Base-by-base conservation (phyloP, 1,140 invertebrate species). In the Coptotermes formosanus region DNA sequence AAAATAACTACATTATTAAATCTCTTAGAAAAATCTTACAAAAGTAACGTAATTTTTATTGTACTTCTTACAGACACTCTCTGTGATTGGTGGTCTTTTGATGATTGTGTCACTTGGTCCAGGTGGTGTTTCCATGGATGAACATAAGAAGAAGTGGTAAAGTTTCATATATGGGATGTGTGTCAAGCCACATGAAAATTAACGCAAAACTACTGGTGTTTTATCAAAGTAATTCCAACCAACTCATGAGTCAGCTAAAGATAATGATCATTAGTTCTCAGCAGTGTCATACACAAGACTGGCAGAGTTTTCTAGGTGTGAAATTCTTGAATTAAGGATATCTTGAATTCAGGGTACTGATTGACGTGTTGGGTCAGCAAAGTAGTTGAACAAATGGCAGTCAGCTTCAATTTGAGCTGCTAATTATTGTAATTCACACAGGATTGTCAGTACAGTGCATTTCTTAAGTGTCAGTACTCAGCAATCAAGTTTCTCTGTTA, bases 91-190 rank as follows among this genome's bases (percentile, higher is more conserved):
- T 87, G 99, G 99, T 87, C 94, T 99, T n/a, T 92, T 99, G 75
- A 98, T 99, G 95, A 98, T 99, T 88, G 98, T 99, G 4, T 98
- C 97, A 84, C 93, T 99, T 87, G 99, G 99, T 43, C 99, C 99
- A 38, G 99, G 99, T 87, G 98, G 98, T 85, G 98, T 99, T 52
- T 99, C 98, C 84, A 99, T 99, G 97, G 99, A 99, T 92, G 98
- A 99, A 90, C 98, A 99, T 92, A 99, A 99, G 92, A 99, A 99
- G 92, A 96, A 97, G 90, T 99, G 98, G 98, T 99, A 93, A 75
- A 75, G n/a, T 75, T 7, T 75, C 9, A 32, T 45, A 25, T 30
- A n/a, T 25, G 43, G 48, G 30, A 85, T 43, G 3, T 86, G 25
- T 83, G 25, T 14, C 11, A 30, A 45, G 83, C n/a, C 14, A 52